Evolutionary conservation across 2,888 invertebrate genomes (phyloP).

Genomic region (Agrotis puta): DNA sequence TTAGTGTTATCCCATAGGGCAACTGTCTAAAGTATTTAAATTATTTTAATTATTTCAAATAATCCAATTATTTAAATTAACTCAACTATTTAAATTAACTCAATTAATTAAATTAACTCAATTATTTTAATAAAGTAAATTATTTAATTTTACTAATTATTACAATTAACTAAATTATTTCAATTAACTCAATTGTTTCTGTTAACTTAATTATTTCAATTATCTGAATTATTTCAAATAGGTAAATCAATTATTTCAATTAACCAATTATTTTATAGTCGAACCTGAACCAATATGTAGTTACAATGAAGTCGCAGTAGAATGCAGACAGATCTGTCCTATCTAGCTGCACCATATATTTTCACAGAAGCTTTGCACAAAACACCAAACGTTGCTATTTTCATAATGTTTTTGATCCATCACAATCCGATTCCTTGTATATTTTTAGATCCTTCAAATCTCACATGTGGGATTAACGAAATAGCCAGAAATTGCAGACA

Average conservation of each 20-base stretch:
- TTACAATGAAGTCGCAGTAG: slow-evolving; percentile 67
- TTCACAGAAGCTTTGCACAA: background rate
- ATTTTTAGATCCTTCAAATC: slow-evolving; percentile 61
- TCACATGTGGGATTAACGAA: slow-evolving; percentile 67
- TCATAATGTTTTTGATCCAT: background rate
- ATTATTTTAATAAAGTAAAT: no score
- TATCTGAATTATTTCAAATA: no score
- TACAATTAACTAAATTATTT: no score
- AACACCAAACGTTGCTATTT: slow-evolving; percentile 2
- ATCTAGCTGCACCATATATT: background rate
- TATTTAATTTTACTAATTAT: no score
- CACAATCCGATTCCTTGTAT: background rate
- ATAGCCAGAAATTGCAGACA: slow-evolving; percentile 62
- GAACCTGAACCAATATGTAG: slow-evolving; percentile 59
- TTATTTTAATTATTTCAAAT: no score
- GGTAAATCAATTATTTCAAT: background rate
- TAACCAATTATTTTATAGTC: slow-evolving; percentile 17
- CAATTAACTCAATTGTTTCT: no score
- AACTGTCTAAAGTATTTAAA: no score
- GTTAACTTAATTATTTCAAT: background rate
- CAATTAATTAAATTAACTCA: no score
- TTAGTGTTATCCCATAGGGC: no score
- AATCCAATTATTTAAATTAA: no score
- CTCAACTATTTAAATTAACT: no score
- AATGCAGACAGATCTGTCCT: slow-evolving; percentile 70